Conservation (phyloP, 1,140 invertebrate species). For the Platyscapa corneri region DNA sequence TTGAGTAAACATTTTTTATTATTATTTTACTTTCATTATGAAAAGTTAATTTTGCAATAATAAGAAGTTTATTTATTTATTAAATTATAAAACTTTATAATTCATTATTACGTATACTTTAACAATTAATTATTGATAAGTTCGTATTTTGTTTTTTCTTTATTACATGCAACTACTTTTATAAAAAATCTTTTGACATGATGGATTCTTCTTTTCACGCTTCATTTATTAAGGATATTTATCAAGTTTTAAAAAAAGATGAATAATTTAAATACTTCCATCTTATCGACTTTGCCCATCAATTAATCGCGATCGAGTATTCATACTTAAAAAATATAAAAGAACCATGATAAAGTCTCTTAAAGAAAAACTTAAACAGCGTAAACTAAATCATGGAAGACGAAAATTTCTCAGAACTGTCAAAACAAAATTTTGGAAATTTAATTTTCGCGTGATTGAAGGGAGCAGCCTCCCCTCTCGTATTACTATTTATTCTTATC, state of each 20-base stretch:
- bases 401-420: neutral
- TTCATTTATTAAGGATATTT: neutral
- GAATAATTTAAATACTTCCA: neutral
- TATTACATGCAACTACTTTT: neutral
- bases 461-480: neutral
- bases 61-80: too few relatives aligned
- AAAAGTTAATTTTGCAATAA: too few relatives aligned
- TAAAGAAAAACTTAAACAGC: neutral
- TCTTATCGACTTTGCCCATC: neutral
- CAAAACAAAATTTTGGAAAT: slow-evolving; percentile 25
- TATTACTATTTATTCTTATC: slow-evolving; percentile 11
- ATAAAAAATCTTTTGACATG: neutral
- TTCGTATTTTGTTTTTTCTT: too few relatives aligned
- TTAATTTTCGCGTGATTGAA: slow-evolving; percentile 10
- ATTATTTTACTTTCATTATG: too few relatives aligned
- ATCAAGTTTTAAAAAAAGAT: neutral
- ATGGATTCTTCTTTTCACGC: neutral
- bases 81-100: too few relatives aligned
- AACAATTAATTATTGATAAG: too few relatives aligned
- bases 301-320: slow-evolving; percentile 4
- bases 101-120: too few relatives aligned
- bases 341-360: neutral
- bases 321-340: neutral
- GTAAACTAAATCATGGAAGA: slow-evolving; percentile 2
- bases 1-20: too few relatives aligned